Evolutionary conservation across 2,797 vertebrate species (phyloP).

Genomic region (Meriones psammophilus): DNA sequence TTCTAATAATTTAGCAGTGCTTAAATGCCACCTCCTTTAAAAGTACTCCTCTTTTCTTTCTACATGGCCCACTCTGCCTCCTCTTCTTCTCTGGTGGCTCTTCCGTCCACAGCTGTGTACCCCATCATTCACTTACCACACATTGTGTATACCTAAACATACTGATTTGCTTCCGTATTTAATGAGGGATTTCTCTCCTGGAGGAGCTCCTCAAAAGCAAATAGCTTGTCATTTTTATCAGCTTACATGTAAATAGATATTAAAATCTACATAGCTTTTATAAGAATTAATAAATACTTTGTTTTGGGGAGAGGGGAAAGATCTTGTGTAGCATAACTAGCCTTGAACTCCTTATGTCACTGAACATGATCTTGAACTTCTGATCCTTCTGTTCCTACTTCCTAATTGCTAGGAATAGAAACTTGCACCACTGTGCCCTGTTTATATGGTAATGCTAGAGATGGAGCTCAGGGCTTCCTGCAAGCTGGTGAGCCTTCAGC

Average conservation of each 20-base stretch:
- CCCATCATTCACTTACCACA: constrained; percentile 14
- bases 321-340: background rate
- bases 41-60: background rate
- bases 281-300: constrained; percentile 55
- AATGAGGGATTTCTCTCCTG: constrained; percentile 11
- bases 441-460: background rate
- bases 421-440: background rate
- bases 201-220: constrained; percentile 21
- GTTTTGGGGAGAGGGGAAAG: background rate
- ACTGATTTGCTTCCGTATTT: constrained; percentile 56
- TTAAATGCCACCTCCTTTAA: constrained; percentile 11
- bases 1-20: background rate
- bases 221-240: constrained; percentile 22
- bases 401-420: background rate
- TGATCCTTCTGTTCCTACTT: background rate
- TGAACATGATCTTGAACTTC: background rate
- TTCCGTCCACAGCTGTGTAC: constrained; percentile 15
- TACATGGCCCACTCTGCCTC: background rate
- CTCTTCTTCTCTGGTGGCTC: background rate
- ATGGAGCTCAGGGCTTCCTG: background rate
- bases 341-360: background rate
- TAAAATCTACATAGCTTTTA: constrained; percentile 52
- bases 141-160: background rate
- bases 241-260: background rate
- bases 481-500: background rate